phyloP scores from a whole-genome alignment of 2,888 invertebrate species.

The Hydrotaea cyrtoneurina region DNA sequence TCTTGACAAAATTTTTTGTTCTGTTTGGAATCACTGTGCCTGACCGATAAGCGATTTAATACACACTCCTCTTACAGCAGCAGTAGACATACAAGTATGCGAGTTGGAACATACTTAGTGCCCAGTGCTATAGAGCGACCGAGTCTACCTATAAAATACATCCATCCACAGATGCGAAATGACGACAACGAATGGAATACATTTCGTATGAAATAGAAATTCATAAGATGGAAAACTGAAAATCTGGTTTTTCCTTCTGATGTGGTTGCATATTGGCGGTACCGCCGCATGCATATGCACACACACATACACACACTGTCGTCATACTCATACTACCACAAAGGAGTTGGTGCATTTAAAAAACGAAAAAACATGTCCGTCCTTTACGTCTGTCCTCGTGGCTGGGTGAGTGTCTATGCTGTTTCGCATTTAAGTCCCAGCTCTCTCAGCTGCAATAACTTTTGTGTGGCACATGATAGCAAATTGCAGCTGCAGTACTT shows the following conservation, averaged over 20 bases:
- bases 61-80: not conserved
- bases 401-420: not conserved
- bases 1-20: too few relatives aligned
- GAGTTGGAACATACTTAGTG: not conserved
- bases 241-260: slow-evolving; percentile 60
- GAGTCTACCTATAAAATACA: not conserved
- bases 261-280: slow-evolving; percentile 39
- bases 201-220: slow-evolving; percentile 41
- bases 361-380: not conserved
- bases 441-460: slow-evolving; percentile 60
- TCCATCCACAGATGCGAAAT: slow-evolving; percentile 36
- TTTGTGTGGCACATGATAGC: slow-evolving; percentile 64
- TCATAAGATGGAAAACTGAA: slow-evolving; percentile 45
- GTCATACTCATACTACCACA: not conserved
- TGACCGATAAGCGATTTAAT: not conserved
- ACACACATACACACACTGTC: too few relatives aligned
- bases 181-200: slow-evolving; percentile 34
- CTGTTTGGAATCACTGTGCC: not conserved
- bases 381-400: slow-evolving; percentile 26
- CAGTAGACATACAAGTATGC: not conserved
- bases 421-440: slow-evolving; percentile 6
- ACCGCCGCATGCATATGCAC: slow-evolving; percentile 16
- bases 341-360: slow-evolving; percentile 3
- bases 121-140: not conserved
- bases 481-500: slow-evolving; percentile 63